A percentile compares a stretch with the other conserved stretches of the same genome.
phyloP scores from a whole-genome alignment of 2,113 vertebrate species.

The Rissa tridactyla region DNA sequence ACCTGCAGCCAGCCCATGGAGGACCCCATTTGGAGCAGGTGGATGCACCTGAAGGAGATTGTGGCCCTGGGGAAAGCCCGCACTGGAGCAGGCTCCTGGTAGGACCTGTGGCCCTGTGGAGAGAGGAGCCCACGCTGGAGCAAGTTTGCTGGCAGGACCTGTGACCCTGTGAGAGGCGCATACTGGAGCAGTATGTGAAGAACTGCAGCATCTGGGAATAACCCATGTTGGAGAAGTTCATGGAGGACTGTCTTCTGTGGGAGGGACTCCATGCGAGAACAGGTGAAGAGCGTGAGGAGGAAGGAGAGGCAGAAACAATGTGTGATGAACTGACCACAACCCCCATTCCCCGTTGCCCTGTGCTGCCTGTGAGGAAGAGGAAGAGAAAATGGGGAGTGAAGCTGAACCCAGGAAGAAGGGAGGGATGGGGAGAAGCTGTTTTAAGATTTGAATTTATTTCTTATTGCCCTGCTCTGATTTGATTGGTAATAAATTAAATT shows the following conservation, averaged over 20 bases:
- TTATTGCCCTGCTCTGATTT: not conserved
- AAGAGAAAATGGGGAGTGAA: not conserved
- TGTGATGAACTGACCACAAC: not conserved
- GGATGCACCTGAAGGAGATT: not conserved
- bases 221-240: not conserved
- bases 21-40: not conserved
- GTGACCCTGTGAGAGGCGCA: not conserved
- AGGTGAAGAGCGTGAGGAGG: not conserved
- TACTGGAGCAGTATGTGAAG: not conserved
- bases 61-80: rapidly evolving
- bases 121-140: not conserved
- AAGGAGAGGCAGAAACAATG: not conserved
- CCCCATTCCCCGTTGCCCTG: not conserved
- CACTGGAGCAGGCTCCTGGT: not conserved
- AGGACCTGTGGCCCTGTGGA: not conserved
- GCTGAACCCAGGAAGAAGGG: not conserved
- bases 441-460: not conserved
- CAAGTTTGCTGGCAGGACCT: not conserved
- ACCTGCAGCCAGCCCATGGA: not conserved
- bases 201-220: not conserved
- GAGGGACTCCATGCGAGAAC: not conserved
- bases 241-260: not conserved
- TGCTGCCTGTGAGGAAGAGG: not conserved
- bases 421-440: not conserved
- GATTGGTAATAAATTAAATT: not conserved